Conservation (phyloP, 2,888 invertebrate genomes). For the Polyommatus icarus region DNA sequence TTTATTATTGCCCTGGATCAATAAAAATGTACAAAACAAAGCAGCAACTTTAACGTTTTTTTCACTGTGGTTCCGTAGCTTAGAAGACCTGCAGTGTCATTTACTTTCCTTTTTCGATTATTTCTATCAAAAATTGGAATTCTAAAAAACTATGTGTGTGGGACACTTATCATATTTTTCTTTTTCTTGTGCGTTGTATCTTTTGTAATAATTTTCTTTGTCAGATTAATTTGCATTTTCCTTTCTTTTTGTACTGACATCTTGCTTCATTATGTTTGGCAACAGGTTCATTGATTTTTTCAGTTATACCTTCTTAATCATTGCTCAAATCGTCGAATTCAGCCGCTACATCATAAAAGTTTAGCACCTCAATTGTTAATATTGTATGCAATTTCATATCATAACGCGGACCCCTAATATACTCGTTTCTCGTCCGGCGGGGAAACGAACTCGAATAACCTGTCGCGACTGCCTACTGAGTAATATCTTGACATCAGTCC, state of each 20-base stretch:
- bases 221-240: too few relatives aligned
- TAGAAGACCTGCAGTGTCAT: not conserved
- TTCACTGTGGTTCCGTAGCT: not conserved
- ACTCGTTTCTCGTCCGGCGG: conserved; percentile 57
- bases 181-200: too few relatives aligned
- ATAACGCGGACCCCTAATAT: conserved; percentile 47
- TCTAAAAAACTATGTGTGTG: too few relatives aligned
- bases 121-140: too few relatives aligned
- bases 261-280: too few relatives aligned
- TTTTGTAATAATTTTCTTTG: too few relatives aligned
- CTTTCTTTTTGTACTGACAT: too few relatives aligned
- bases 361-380: not conserved
- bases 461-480: conserved; percentile 54
- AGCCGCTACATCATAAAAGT: not conserved
- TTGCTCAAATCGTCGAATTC: not conserved
- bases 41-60: not conserved
- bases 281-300: not conserved
- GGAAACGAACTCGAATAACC: conserved; percentile 62
- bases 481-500: conserved; percentile 49
- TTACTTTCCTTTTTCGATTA: not conserved
- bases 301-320: not conserved
- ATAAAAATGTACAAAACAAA: conserved; percentile 22
- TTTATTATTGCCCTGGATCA: conserved; percentile 46
- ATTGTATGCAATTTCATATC: conserved; percentile 34
- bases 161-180: too few relatives aligned